Base-by-base conservation (phyloP, 1,140 invertebrate genomes). In the Schmidtea mediterranea region DNA sequence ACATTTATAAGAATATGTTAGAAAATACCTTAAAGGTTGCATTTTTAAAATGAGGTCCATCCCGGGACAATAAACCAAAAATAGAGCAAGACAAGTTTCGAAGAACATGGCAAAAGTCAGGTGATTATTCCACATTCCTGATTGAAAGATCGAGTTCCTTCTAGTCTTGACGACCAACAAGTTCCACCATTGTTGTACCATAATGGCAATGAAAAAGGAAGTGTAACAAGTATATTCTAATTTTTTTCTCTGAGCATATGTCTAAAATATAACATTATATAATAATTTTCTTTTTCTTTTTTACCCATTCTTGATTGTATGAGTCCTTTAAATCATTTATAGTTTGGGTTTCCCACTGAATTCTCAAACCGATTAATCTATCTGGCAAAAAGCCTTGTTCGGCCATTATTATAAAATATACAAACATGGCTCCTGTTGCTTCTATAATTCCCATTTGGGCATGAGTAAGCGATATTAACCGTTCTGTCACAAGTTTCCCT, bases 371-470 rank as follows among this genome's bases (percentile, higher is more conserved):
- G 60, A 90, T 77, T 49, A 92, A 71, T 60, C 74, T 70, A 55
- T 69, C 58, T 1, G 83, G 82, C 58, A 82, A 72, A 71, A 92
- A 95, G 52, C 89, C 89, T 69, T 92, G 90, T 63, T 94, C 84
- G 73, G 83, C 82, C 83, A 94, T 86, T 59, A 94, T 92, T 43
- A 92, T 83, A 66, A 94, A 90, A 72, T 94, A 94, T 6, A 86
- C 82, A 70, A 95, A 97, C 77, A 97, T 97, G 24, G 87, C 90
- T 54, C 86, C 87, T 23, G 82, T 82, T 47, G 89, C 89, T 74
- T 97, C 89, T 63, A 97, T 95, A 82, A 95, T 92, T 55, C 56
- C 56, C 36, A 57, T 55, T 46, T 57, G 56, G 23, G 54, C 56
- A 39, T 56, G 58, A n/a, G 56, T 49, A 46, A 56, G 51, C 16